Base-by-base conservation (phyloP, 2,113 vertebrate species). In the Mystacornis crossleyi region DNA sequence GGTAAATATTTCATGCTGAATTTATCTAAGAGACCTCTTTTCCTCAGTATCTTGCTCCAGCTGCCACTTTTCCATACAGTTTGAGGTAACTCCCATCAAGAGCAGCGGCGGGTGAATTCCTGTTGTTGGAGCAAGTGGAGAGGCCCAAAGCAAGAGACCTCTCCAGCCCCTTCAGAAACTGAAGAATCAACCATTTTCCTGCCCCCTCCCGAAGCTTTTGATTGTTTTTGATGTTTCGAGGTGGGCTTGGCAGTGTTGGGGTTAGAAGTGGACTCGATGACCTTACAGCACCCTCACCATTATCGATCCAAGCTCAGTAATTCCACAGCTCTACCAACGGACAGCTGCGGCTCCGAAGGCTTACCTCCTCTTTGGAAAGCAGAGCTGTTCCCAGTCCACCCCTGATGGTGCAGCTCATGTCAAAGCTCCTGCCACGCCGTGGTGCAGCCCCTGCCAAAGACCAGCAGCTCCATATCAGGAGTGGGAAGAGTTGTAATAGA, bases 301-400 rank as follows among this genome's bases (percentile, higher is more conserved):
- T 18, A 43, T 43, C 18, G 42, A 18, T 73, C 66, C 75, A 48
- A 15, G 3, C 42, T 21, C 48, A 48, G 0, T 3, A 18, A 48
- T 36, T 17, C 43, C 80, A 51, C 19, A 31, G 47, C 75, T 14
- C 36, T n/a, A n/a, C n/a, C n/a, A n/a, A n/a, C n/a, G n/a, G n/a
- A n/a, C n/a, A n/a, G n/a, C n/a, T 55, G 26, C 19, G 43, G 43
- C 43, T 65, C 53, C 73, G n/a, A 2, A 0, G 13, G 38, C 11
- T 51, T 25, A 3, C 16, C 34, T 12, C 33, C 72, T 31, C 7
- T 28, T n/a, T 15, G 71, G 71, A 67, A 80, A 89, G 34, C 12
- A 57, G 1, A 4, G 12, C 65, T 65, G 42, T 2, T 64, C 54
- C 48, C 18, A 43, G 2, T 3, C 24, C 24, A 4, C 4, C 4